phyloP scores from a whole-genome alignment of 1,140 invertebrate species.

The Marisa cornuarietis region DNA sequence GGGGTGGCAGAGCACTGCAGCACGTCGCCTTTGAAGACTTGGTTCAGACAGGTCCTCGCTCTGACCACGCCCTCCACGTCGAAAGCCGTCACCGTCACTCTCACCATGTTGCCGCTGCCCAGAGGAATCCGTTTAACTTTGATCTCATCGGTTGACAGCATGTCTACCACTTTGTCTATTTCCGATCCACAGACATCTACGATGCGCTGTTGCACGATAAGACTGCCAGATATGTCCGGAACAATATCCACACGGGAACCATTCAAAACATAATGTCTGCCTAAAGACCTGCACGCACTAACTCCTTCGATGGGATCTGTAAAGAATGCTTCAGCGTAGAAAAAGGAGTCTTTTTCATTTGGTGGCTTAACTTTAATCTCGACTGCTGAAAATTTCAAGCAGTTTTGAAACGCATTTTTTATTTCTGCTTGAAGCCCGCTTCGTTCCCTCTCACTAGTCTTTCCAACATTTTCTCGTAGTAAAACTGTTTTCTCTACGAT shows the following conservation, averaged over 20 bases:
- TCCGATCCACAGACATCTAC: constrained; percentile 27
- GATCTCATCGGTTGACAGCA: constrained; percentile 5
- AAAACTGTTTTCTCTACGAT: not conserved
- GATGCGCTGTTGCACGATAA: constrained; percentile 32
- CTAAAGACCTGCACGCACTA: constrained; percentile 27
- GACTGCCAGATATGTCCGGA: constrained; percentile 28
- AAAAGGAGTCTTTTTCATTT: constrained; percentile 15
- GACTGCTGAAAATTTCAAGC: constrained; percentile 2
- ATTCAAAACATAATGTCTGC: constrained; percentile 16
- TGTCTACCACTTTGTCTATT: constrained; percentile 27
- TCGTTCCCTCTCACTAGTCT: not conserved
- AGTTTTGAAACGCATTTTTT: not conserved
- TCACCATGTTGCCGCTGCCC: constrained; percentile 28
- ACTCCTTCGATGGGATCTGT: constrained; percentile 36
- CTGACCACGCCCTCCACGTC: constrained; percentile 27
- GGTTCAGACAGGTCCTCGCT: constrained; percentile 31
- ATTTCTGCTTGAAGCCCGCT: not conserved
- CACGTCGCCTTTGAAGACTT: constrained; percentile 36
- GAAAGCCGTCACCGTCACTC: constrained; percentile 36
- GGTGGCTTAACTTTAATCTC: constrained; percentile 25
- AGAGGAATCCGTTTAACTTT: constrained; percentile 14
- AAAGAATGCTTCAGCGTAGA: constrained; percentile 36
- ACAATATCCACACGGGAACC: constrained; percentile 26
- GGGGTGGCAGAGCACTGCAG: constrained; percentile 28
- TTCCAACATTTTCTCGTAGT: not conserved